phyloP scores from a whole-genome alignment of 2,113 vertebrate species.

The Tetrao urogallus region DNA sequence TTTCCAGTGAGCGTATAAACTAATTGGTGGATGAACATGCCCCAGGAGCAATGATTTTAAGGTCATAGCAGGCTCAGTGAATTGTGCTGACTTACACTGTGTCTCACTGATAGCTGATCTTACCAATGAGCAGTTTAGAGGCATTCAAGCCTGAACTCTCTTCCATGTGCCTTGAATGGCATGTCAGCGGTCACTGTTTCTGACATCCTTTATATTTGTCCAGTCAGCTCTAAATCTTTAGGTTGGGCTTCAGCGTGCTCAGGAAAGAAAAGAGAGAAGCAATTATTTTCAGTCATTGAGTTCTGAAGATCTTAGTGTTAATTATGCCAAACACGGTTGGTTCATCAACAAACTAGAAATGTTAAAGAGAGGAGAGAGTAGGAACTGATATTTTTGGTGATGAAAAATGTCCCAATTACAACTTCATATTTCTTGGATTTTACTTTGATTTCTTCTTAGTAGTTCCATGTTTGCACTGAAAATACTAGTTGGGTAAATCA shows the following conservation, averaged over 20 bases:
- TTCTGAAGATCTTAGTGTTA: constrained; percentile 91
- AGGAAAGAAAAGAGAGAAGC: constrained; percentile 91
- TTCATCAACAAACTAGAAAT: constrained; percentile 86
- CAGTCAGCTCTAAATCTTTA: constrained; percentile 93
- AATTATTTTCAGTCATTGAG: constrained; percentile 95
- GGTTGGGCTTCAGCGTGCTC: constrained; percentile 83
- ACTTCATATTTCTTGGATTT: constrained; percentile 34
- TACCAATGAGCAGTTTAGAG: constrained; percentile 86
- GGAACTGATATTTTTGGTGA: constrained; percentile 68
- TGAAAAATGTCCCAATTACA: constrained; percentile 56
- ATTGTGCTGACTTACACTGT: constrained; percentile 88
- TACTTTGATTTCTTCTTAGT: constrained; percentile 4
- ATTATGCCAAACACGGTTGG: constrained; percentile 87
- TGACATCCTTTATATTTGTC: constrained; percentile 94
- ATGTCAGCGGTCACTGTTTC: constrained; percentile 88
- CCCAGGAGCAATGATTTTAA: constrained; percentile 88
- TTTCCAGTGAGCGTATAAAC: constrained; percentile 82
- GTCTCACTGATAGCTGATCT: constrained; percentile 90
- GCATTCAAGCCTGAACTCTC: constrained; percentile 87
- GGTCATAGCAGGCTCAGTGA: constrained; percentile 91
- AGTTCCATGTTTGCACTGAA: constrained; percentile 19
- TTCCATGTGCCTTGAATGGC: constrained; percentile 88
- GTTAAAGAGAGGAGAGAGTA: constrained; percentile 58
- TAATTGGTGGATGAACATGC: constrained; percentile 88
- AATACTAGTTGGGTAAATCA: neutral